These are phyloP conservation scores for Steinernema carpocapsae DNA, from an alignment of 2,888 invertebrate genomes.

Conservation along the genomic window DNA sequence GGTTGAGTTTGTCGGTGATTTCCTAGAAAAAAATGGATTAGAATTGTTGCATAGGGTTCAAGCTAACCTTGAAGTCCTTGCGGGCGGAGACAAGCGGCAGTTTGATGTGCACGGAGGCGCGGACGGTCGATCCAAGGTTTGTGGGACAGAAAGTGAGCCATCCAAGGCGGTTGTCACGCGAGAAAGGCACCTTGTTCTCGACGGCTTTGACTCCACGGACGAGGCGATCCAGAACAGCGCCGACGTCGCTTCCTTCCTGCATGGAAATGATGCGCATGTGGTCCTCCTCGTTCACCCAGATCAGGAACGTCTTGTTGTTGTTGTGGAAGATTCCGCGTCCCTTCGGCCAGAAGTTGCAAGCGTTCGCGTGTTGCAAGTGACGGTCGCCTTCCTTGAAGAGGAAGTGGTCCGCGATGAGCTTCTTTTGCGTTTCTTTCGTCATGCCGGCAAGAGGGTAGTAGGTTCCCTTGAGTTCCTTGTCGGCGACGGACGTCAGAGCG, in stretches of 20 bases:
- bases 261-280: slow-evolving; percentile 81
- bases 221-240: slow-evolving; percentile 78
- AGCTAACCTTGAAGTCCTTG: slow-evolving; percentile 58
- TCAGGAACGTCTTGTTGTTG: slow-evolving; percentile 74
- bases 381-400: slow-evolving; percentile 71
- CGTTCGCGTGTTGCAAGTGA: slow-evolving; percentile 57
- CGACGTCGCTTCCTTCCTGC: slow-evolving; percentile 76
- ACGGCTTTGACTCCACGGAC: slow-evolving; percentile 75
- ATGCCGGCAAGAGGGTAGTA: slow-evolving; percentile 83
- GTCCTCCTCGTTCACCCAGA: slow-evolving; percentile 84
- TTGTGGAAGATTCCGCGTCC: slow-evolving; percentile 87
- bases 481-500: slow-evolving; percentile 60
- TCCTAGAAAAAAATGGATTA: slow-evolving; percentile 78
- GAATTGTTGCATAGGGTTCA: too few relatives aligned
- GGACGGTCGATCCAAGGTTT: slow-evolving; percentile 86
- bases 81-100: slow-evolving; percentile 75
- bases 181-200: slow-evolving; percentile 84
- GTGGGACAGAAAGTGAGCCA: too few relatives aligned
- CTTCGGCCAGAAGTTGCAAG: slow-evolving; percentile 61
- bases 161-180: slow-evolving; percentile 80
- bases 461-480: slow-evolving; percentile 76
- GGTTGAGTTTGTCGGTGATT: slow-evolving; percentile 80
- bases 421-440: slow-evolving; percentile 70
- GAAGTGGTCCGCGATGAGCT: slow-evolving; percentile 95
- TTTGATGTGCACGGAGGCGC: slow-evolving; percentile 93